Conservation (phyloP, 2,113 vertebrate genomes). For the Oreochromis spilurus region DNA sequence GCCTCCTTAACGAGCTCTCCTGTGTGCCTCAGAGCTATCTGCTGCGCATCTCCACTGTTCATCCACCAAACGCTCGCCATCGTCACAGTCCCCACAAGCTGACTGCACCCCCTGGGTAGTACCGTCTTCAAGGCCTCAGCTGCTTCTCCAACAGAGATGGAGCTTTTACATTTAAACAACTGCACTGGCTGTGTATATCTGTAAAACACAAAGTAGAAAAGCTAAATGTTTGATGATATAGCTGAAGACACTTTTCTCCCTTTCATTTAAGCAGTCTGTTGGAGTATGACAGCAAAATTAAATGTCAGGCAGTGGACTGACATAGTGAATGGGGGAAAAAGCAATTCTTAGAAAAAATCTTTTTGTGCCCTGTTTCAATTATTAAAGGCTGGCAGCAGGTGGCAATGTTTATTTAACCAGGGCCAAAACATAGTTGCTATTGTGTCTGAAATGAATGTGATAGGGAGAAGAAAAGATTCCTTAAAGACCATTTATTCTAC, state of each 20-base stretch:
- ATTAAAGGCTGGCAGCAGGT: slow-evolving; percentile 59
- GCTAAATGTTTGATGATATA: not conserved
- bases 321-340: not conserved
- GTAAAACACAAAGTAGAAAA: not conserved
- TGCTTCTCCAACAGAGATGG: not conserved
- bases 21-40: slow-evolving; percentile 56
- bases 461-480: not conserved
- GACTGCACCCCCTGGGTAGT: not conserved
- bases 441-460: not conserved
- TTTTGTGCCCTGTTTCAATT: slow-evolving; percentile 22
- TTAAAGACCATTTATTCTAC: not conserved
- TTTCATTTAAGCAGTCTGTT: not conserved
- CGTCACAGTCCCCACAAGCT: slow-evolving; percentile 24
- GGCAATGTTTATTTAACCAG: slow-evolving; percentile 65
- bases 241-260: slow-evolving; percentile 5
- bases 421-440: not conserved
- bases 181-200: not conserved
- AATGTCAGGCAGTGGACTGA: not conserved
- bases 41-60: slow-evolving; percentile 31
- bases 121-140: not conserved
- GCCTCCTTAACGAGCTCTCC: slow-evolving; percentile 63
- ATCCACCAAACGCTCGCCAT: slow-evolving; percentile 9
- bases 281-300: not conserved
- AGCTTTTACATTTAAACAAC: slow-evolving; percentile 11
- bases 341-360: not conserved